phyloP scores from a whole-genome alignment of 2,888 invertebrate genomes.

The Luperina nickerlii region DNA sequence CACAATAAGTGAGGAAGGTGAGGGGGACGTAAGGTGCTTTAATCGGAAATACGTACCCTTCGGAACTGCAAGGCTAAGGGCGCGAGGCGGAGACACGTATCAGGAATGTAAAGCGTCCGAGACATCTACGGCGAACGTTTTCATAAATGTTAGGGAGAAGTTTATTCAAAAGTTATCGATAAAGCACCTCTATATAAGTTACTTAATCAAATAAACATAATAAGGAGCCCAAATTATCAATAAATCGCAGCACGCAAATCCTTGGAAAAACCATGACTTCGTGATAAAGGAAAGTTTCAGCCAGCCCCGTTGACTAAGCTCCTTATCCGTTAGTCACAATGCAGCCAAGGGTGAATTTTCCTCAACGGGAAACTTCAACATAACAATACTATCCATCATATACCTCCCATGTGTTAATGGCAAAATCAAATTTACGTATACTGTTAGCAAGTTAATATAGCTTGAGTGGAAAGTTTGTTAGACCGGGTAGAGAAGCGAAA shows the following conservation, averaged over 20 bases:
- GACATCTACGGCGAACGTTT: conserved; percentile 1
- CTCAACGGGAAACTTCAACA: conserved; percentile 15
- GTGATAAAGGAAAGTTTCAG: conserved; percentile 16
- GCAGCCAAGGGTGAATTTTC: conserved; percentile 30
- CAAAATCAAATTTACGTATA: conserved; percentile 60
- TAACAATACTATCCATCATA: conserved; percentile 24
- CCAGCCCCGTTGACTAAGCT: conserved; percentile 2
- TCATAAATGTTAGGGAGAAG: conserved; percentile 3
- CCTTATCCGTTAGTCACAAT: conserved; percentile 19
- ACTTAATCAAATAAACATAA: not conserved
- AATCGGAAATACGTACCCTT: conserved; percentile 84
- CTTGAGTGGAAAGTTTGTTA: conserved; percentile 54
- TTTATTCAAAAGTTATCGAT: not conserved
- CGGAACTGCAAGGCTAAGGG: conserved; percentile 66
- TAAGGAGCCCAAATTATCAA: not conserved
- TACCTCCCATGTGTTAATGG: conserved; percentile 47
- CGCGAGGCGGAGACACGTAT: conserved; percentile 62
- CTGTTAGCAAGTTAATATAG: conserved; percentile 53
- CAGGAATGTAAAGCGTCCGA: conserved; percentile 20
- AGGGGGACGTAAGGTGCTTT: conserved; percentile 84
- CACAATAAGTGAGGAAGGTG: conserved; percentile 82
- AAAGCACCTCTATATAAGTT: not conserved
- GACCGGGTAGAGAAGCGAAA: conserved; percentile 46
- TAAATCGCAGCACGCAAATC: not conserved
- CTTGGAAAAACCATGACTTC: not conserved